These are phyloP conservation scores for Drosophila leonis DNA, from an alignment of 2,888 invertebrate species.

Conservation along the genomic window DNA sequence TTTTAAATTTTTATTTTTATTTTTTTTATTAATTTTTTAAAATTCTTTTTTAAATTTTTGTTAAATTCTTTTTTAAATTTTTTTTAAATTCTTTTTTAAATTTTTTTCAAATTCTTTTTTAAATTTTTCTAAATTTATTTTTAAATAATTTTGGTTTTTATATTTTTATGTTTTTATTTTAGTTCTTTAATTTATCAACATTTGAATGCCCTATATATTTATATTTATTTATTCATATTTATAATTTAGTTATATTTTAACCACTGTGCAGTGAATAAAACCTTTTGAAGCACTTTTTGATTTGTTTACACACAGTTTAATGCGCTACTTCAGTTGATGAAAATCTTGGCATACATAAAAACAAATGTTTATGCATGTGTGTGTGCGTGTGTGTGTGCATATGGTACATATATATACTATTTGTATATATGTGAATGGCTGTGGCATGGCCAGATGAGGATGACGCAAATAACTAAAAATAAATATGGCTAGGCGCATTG, in stretches of 20 bases:
- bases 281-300: conserved; percentile 36
- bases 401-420: conserved; percentile 15
- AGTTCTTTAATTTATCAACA: neutral
- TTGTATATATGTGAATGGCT: conserved; percentile 43
- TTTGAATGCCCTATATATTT: neutral
- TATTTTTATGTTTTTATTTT: neutral
- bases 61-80: too few species aligned
- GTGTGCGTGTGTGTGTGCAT: conserved; percentile 11
- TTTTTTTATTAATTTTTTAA: too few species aligned
- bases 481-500: conserved; percentile 62
- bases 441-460: conserved; percentile 63
- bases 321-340: conserved; percentile 47
- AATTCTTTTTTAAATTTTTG: too few species aligned
- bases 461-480: conserved; percentile 84
- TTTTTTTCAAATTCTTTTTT: neutral
- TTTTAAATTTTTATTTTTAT: too few species aligned
- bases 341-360: conserved; percentile 54
- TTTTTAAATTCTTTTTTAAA: neutral
- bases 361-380: conserved; percentile 33
- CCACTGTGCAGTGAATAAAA: conserved; percentile 13
- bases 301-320: conserved; percentile 72
- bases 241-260: neutral
- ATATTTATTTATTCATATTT: neutral
- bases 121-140: neutral
- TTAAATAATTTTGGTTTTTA: too few species aligned